Conservation (phyloP, 2,888 invertebrate species). For the Dastarcus helophoroides region DNA sequence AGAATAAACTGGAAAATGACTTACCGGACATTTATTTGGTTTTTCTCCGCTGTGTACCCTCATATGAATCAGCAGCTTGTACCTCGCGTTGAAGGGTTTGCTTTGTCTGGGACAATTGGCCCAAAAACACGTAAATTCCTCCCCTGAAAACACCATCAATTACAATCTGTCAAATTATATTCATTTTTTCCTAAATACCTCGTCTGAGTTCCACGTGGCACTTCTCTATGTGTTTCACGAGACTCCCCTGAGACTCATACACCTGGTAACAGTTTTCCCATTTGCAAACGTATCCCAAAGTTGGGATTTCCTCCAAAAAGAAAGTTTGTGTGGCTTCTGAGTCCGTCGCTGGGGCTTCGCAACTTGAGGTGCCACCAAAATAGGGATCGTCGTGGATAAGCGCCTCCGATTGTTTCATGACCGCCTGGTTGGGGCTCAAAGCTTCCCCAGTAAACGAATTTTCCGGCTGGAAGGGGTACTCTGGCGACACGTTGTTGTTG, state of each 20-base stretch:
- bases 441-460: neutral
- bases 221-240: constrained; percentile 77
- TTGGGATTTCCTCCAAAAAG: constrained; percentile 21
- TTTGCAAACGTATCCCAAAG: constrained; percentile 43
- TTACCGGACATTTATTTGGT: constrained; percentile 94
- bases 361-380: constrained; percentile 19
- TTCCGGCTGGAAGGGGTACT: constrained; percentile 2
- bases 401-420: constrained; percentile 33
- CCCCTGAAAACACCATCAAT: constrained; percentile 37
- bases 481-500: constrained; percentile 7
- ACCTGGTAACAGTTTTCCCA: constrained; percentile 79
- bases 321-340: constrained; percentile 20
- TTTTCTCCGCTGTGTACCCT: constrained; percentile 96
- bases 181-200: constrained; percentile 33
- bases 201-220: constrained; percentile 78
- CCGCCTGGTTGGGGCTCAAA: constrained; percentile 6
- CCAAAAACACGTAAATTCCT: constrained; percentile 93
- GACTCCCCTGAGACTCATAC: constrained; percentile 65
- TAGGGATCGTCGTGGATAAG: constrained; percentile 31
- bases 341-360: constrained; percentile 20
- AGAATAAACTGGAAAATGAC: constrained; percentile 40
- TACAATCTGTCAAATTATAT: neutral
- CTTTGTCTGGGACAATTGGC: constrained; percentile 78
- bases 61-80: constrained; percentile 95
- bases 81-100: constrained; percentile 93